A percentile compares a stretch with the other conserved stretches of the same genome.
Conservation (phyloP, 2,888 invertebrate species). For the Dolichomitus sp. region DNA sequence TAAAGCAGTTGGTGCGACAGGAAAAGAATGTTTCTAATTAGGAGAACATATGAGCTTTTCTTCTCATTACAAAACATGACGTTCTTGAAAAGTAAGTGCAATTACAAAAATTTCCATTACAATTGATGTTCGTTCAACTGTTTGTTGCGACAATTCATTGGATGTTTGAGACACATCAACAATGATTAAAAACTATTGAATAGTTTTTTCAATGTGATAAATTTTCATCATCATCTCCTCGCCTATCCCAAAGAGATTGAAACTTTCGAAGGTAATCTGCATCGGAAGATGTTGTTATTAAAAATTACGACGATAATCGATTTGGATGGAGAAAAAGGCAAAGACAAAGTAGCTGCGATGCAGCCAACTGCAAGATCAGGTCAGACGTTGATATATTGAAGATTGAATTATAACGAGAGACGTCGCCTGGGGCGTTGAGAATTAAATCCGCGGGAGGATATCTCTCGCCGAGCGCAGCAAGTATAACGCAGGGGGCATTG, state of each 20-base stretch:
- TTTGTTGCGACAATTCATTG: no score
- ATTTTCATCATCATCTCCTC: background rate
- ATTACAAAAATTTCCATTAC: no score
- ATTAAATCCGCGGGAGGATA: conserved; percentile 70
- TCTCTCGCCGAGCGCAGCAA: conserved; percentile 9
- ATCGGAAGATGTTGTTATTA: background rate
- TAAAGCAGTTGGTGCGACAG: no score
- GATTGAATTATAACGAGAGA: conserved; percentile 77
- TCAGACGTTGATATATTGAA: conserved; percentile 71
- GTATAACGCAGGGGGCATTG: conserved; percentile 52
- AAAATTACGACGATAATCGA: background rate
- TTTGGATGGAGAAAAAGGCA: background rate
- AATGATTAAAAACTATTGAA: no score
- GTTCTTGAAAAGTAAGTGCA: no score
- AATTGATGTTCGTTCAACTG: no score
- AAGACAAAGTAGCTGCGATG: background rate
- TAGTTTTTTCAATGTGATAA: background rate
- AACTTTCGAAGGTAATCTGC: background rate
- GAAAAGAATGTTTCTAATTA: no score
- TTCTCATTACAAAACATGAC: no score
- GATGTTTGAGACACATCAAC: no score
- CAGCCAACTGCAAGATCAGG: conserved; percentile 31
- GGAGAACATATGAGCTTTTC: no score
- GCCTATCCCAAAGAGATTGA: background rate
- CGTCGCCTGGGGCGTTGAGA: conserved; percentile 71